phyloP scores from a whole-genome alignment of 2,113 vertebrate genomes.

The Eleginops maclovinus region DNA sequence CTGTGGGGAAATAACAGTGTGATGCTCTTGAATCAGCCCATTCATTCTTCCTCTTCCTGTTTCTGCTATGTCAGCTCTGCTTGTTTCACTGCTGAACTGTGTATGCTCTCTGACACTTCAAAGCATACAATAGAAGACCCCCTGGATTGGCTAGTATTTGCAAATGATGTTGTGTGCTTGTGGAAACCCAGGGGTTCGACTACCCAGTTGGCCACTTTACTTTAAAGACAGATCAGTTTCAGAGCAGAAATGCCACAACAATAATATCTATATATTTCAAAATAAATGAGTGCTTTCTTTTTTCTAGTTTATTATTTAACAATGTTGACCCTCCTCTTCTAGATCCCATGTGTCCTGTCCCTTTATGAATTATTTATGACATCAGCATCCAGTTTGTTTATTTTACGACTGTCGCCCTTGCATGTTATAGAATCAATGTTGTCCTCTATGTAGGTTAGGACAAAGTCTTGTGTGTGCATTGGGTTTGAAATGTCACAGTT shows the following conservation, averaged over 20 bases:
- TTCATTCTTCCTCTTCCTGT: conserved; percentile 54
- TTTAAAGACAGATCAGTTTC: neutral
- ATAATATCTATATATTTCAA: neutral
- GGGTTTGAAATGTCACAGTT: neutral
- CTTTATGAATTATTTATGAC: neutral
- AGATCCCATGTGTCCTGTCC: neutral
- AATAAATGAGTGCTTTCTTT: neutral
- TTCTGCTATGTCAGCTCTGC: conserved; percentile 22
- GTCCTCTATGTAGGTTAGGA: neutral
- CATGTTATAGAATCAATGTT: neutral
- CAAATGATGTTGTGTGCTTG: conserved; percentile 16
- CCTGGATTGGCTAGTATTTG: conserved; percentile 1
- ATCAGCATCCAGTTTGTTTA: neutral
- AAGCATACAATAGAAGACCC: conserved; percentile 3
- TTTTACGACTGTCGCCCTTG: neutral
- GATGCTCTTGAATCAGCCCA: conserved; percentile 50
- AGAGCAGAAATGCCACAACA: neutral
- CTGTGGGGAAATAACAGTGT: conserved; percentile 61
- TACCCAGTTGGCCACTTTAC: neutral
- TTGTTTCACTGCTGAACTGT: conserved; percentile 10
- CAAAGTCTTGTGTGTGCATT: neutral
- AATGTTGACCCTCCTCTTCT: neutral
- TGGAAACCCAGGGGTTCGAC: neutral
- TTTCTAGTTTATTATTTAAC: neutral
- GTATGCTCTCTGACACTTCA: conserved; percentile 16